Conservation (phyloP, 2,888 invertebrate species). For the Pyrocoelia pectoralis region DNA sequence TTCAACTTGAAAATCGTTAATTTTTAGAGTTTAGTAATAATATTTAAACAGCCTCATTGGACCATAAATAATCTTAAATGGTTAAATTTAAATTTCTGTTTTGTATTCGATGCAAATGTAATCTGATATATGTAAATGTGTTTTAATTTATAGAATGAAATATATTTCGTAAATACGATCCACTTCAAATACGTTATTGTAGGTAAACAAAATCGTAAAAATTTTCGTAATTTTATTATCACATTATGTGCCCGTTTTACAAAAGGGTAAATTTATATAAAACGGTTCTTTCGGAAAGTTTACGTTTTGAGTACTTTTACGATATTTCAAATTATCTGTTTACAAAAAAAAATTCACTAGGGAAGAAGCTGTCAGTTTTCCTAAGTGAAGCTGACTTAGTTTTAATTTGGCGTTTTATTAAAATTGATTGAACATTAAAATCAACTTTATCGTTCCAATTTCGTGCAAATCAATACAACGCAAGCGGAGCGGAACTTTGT, state of each 20-base stretch:
- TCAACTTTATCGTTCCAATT: not conserved
- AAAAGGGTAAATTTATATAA: not conserved
- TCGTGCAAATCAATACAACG: not conserved
- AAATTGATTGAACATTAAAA: not conserved
- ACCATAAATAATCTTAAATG: constrained; percentile 5
- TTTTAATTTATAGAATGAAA: constrained; percentile 9
- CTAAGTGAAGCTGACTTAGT: not conserved
- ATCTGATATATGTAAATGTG: constrained; percentile 9
- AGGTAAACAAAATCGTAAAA: not conserved
- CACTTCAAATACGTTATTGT: constrained; percentile 1
- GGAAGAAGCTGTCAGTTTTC: not conserved
- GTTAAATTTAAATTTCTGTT: not conserved
- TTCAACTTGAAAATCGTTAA: constrained; percentile 3
- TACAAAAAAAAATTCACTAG: not conserved
- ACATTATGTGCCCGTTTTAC: not conserved
- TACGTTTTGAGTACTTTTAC: not conserved
- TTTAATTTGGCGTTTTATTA: not conserved
- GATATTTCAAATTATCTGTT: not conserved
- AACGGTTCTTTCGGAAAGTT: not conserved
- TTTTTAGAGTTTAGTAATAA: constrained; percentile 1
- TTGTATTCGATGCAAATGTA: constrained; percentile 2
- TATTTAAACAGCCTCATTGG: not conserved
- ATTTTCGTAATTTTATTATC: not conserved
- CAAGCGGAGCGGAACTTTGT: too few species aligned
- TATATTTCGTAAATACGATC: constrained; percentile 1